phyloP scores from a whole-genome alignment of 2,888 invertebrate genomes.

The Xanthia icteritia region DNA sequence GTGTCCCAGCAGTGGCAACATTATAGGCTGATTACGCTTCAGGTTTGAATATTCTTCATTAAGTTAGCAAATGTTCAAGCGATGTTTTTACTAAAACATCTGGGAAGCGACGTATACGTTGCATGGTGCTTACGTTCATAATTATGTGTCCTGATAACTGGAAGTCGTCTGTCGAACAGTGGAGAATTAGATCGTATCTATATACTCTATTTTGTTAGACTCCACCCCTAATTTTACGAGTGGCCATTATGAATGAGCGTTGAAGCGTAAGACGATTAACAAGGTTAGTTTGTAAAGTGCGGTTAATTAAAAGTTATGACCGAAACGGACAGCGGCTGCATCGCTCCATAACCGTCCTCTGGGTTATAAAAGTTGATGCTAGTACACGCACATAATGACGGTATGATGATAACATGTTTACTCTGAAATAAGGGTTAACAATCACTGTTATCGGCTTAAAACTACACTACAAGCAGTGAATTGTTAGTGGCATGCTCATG shows the following conservation, averaged over 20 bases:
- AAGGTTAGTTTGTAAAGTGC: conserved; percentile 79
- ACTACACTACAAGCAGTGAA: conserved; percentile 11
- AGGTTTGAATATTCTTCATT: not conserved
- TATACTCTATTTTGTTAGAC: conserved; percentile 10
- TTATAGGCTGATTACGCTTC: not conserved
- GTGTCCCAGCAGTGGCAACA: too few species aligned
- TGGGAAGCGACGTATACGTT: not conserved
- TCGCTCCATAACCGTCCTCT: conserved; percentile 52
- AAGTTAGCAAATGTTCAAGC: not conserved
- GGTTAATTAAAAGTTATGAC: conserved; percentile 84
- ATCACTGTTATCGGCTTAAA: conserved; percentile 16
- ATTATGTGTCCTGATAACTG: not conserved
- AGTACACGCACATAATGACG: conserved; percentile 22
- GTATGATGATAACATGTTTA: conserved; percentile 23
- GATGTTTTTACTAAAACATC: not conserved
- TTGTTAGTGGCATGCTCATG: conserved; percentile 2
- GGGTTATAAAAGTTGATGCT: conserved; percentile 44
- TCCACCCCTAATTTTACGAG: conserved; percentile 49
- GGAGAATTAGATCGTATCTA: not conserved
- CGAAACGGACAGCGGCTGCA: conserved; percentile 69
- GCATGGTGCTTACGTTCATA: not conserved
- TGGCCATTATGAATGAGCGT: conserved; percentile 70
- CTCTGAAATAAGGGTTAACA: conserved; percentile 19
- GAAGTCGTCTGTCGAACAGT: not conserved
- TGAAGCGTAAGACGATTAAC: conserved; percentile 77